phyloP scores from a whole-genome alignment of 2,113 vertebrate genomes.

The Andinoacara biseriatus region DNA sequence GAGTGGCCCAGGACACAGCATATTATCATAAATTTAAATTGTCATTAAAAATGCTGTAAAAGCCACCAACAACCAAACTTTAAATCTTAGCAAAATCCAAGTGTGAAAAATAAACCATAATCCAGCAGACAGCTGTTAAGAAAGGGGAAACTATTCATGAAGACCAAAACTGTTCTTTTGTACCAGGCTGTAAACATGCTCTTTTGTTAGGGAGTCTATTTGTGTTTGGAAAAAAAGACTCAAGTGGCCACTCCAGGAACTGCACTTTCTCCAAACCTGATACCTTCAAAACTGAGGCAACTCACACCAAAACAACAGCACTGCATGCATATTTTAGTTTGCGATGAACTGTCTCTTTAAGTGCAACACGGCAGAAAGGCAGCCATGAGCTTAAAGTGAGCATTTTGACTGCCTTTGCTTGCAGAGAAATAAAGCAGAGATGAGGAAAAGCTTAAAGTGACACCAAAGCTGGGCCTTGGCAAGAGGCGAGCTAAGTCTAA shows the following conservation, averaged over 20 bases:
- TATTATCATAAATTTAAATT: background rate
- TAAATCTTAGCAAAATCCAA: background rate
- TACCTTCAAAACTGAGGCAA: background rate
- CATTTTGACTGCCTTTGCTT: constrained; percentile 30
- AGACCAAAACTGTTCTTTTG: background rate
- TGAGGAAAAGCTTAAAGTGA: constrained; percentile 76
- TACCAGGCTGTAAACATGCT: background rate
- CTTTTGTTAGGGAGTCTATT: background rate
- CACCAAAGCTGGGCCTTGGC: constrained; percentile 86
- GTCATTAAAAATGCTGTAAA: background rate
- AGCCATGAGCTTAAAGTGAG: constrained; percentile 1
- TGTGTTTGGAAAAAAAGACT: background rate
- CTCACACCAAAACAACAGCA: background rate
- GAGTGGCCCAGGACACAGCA: background rate
- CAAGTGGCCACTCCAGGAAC: background rate
- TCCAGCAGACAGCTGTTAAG: background rate
- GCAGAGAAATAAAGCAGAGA: constrained; percentile 31
- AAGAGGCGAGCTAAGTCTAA: constrained; percentile 83
- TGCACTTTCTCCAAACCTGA: background rate
- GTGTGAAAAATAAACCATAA: background rate
- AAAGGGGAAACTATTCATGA: background rate
- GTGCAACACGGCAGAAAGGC: constrained; percentile 11
- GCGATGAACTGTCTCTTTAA: background rate
- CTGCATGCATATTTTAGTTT: background rate
- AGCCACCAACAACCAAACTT: background rate